Conservation (phyloP, 2,113 vertebrate genomes). For the Dermatemys mawii region DNA sequence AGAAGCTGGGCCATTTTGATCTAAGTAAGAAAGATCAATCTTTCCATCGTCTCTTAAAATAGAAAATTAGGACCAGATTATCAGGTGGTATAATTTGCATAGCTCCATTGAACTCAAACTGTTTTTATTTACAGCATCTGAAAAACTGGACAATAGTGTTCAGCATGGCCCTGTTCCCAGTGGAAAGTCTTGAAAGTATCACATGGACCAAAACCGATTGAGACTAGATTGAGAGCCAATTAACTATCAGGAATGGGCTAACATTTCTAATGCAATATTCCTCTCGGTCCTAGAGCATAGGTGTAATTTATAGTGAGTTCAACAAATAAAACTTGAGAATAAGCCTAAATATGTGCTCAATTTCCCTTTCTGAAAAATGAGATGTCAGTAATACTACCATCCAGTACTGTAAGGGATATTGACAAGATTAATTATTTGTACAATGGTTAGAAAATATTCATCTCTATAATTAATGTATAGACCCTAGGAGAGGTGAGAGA, state of each 20-base stretch:
- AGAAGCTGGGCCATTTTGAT: neutral
- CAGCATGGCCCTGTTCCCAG: neutral
- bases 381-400: neutral
- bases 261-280: neutral
- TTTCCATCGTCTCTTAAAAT: neutral
- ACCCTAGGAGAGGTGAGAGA: neutral
- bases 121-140: neutral
- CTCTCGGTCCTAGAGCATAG: neutral
- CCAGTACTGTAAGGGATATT: neutral
- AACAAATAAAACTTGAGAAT: neutral
- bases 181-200: neutral
- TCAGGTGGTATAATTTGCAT: neutral
- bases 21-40: neutral
- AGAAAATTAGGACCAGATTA: rapidly evolving
- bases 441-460: neutral
- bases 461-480: constrained; percentile 4
- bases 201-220: neutral
- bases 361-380: constrained; percentile 5
- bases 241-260: neutral
- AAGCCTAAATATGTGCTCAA: rapidly evolving
- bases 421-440: neutral
- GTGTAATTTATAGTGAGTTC: neutral
- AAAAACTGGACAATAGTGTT: neutral
- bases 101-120: neutral
- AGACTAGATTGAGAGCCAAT: neutral